These are phyloP conservation scores for Micromesistius poutassou DNA, from an alignment of 2,797 vertebrate species.

Conservation along the genomic window DNA sequence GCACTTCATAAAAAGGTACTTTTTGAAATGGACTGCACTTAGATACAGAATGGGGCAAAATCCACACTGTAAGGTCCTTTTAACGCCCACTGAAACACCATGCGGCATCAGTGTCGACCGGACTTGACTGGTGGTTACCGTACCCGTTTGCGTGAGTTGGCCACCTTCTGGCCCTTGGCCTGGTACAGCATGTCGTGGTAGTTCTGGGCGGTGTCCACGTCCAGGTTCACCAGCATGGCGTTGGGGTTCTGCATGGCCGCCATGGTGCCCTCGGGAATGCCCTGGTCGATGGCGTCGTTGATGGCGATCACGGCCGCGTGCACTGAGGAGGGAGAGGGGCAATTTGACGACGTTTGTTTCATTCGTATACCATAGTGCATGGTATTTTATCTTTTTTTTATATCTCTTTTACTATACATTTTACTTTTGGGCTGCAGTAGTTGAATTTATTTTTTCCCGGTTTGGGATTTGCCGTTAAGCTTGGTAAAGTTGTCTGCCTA, in stretches of 20 bases:
- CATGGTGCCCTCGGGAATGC: slow-evolving; percentile 83
- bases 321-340: slow-evolving; percentile 66
- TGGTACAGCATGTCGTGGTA: slow-evolving; percentile 87
- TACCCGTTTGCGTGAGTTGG: slow-evolving; percentile 90
- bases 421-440: too few species aligned
- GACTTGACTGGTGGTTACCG: not conserved
- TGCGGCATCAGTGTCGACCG: too few species aligned
- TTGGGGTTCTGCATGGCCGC: slow-evolving; percentile 91
- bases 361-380: too few species aligned
- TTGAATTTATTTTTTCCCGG: too few species aligned
- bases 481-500: too few species aligned
- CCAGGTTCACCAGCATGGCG: slow-evolving; percentile 89
- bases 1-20: too few species aligned
- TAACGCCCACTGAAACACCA: not conserved
- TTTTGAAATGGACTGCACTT: not conserved
- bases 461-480: not conserved
- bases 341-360: too few species aligned
- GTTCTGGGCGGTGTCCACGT: slow-evolving; percentile 62
- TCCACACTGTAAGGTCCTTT: not conserved
- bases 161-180: slow-evolving; percentile 90
- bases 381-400: too few species aligned
- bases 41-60: not conserved
- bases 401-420: too few species aligned
- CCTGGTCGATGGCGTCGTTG: slow-evolving; percentile 90
- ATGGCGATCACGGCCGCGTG: slow-evolving; percentile 98